These are phyloP conservation scores for Myiothlypis coronata DNA, from an alignment of 2,797 vertebrate genomes.

Conservation along the genomic window DNA sequence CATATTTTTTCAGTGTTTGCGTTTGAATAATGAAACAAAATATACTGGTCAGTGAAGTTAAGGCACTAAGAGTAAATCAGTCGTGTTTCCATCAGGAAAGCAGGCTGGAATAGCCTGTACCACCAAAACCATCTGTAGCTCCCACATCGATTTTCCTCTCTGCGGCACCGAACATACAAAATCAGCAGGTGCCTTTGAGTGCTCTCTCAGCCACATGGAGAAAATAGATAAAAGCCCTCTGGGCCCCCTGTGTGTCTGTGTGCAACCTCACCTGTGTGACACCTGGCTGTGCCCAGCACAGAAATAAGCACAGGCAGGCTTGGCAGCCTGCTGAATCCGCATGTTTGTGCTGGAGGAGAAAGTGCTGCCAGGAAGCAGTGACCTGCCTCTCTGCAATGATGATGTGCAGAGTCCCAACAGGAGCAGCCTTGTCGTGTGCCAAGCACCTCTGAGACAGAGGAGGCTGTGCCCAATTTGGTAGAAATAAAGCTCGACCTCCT, in stretches of 20 bases:
- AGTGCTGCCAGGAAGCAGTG: slow-evolving; percentile 21
- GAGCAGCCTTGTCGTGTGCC: not conserved
- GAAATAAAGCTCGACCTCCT: slow-evolving; percentile 3
- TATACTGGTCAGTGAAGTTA: slow-evolving; percentile 27
- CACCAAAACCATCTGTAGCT: slow-evolving; percentile 28
- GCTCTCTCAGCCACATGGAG: slow-evolving; percentile 35
- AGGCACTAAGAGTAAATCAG: slow-evolving; percentile 32
- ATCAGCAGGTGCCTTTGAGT: slow-evolving; percentile 50
- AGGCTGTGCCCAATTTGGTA: not conserved
- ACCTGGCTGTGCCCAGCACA: slow-evolving; percentile 52
- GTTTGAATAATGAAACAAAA: slow-evolving; percentile 62
- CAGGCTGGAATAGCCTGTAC: slow-evolving; percentile 33
- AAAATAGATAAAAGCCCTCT: slow-evolving; percentile 43
- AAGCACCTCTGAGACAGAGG: not conserved
- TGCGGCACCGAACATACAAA: not conserved
- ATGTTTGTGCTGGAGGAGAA: not conserved
- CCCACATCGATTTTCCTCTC: slow-evolving; percentile 57
- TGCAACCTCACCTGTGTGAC: slow-evolving; percentile 58
- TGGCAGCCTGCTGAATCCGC: slow-evolving; percentile 50
- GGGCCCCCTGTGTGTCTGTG: not conserved
- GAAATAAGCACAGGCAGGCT: slow-evolving; percentile 28
- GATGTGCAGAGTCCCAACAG: not conserved
- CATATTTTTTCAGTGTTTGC: slow-evolving; percentile 25
- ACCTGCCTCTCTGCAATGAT: slow-evolving; percentile 20
- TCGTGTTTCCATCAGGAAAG: slow-evolving; percentile 1